Base-by-base conservation (phyloP, 2,888 invertebrate species). In the Callinectes sapidus region DNA sequence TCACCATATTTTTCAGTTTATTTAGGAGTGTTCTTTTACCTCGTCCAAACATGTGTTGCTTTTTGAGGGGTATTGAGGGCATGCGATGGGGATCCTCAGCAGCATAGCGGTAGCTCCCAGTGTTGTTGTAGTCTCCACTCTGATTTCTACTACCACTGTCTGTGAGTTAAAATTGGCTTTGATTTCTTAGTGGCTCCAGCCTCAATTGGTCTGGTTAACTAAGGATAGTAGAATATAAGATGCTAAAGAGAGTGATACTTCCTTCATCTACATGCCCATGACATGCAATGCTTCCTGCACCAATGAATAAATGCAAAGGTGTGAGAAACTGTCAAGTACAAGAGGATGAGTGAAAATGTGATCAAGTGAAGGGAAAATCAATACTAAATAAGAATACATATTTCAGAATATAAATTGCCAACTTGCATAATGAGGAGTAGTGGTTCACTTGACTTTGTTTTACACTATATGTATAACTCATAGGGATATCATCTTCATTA, bases 41-140 rank as follows among this genome's bases (percentile, higher is more conserved):
- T 95, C 98, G 98, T 13, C 98, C 98, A 95, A 98, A 98, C 97
- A 98, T 97, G 95, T 98, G 98, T 95, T 98, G 98, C 95, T 98
- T 98, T 96, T 98, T 98, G 96, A 98, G 98, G 0, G 97, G 97
- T 87, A 97, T 97, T 18, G 97, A 96, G 61, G 97, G 97, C 42
- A 97, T 97, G 87, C 95, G 94, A 28, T 95, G 95, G 18, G 95
- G 95, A 55, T 94, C 94, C 87, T 95, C 94, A n/a, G 94, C 95
- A 87, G 95, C 95, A 87, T 95, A 95, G 16, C 95, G 95, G 85
- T 95, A 95, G 71, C 95, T 95, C n/a, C 94, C 95, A 93, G 95
- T 95, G 13, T 95, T 95, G 13, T 95, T 94, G 35, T 95, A 92
- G 90, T 95, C 95, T 89, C 95, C 95, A 93, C 92, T 95, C 87